phyloP scores from a whole-genome alignment of 2,113 vertebrate species.

The Leucopsar rothschildi region DNA sequence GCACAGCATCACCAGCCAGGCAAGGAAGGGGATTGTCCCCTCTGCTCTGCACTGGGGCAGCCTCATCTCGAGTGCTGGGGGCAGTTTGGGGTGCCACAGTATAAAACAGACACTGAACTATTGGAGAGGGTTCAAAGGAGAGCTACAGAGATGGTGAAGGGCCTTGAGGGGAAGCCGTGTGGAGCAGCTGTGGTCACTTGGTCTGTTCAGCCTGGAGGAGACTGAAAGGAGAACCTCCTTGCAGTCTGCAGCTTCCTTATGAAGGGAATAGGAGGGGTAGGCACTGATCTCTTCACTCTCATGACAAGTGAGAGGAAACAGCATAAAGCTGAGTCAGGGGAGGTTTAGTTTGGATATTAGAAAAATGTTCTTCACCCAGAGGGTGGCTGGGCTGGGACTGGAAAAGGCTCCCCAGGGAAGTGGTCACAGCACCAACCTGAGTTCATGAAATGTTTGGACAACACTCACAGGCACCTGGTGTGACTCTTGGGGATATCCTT shows the following conservation, averaged over 20 bases:
- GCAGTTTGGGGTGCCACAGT: background rate
- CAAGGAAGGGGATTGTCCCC: background rate
- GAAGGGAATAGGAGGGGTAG: background rate
- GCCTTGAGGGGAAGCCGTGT: accelerated
- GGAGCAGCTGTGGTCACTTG: background rate
- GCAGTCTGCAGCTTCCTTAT: background rate
- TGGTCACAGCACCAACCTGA: background rate
- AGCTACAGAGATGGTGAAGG: background rate
- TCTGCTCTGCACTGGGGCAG: accelerated
- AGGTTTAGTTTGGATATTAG: background rate
- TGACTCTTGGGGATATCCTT: background rate
- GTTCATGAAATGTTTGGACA: background rate
- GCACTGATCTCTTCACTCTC: background rate
- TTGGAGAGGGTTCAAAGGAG: background rate
- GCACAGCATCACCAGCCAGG: accelerated
- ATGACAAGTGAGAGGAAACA: background rate
- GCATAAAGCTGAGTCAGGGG: background rate
- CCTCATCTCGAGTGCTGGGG: accelerated
- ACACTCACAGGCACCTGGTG: background rate
- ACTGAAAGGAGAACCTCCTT: background rate
- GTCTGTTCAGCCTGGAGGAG: background rate
- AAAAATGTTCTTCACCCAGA: background rate
- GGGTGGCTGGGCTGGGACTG: background rate
- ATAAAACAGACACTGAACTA: background rate
- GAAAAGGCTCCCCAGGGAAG: background rate